Percentiles rank a stretch among this genome's conserved stretches.
Evolutionary conservation across 2,888 invertebrate species (phyloP).

Genomic region (Eulithis prunata): DNA sequence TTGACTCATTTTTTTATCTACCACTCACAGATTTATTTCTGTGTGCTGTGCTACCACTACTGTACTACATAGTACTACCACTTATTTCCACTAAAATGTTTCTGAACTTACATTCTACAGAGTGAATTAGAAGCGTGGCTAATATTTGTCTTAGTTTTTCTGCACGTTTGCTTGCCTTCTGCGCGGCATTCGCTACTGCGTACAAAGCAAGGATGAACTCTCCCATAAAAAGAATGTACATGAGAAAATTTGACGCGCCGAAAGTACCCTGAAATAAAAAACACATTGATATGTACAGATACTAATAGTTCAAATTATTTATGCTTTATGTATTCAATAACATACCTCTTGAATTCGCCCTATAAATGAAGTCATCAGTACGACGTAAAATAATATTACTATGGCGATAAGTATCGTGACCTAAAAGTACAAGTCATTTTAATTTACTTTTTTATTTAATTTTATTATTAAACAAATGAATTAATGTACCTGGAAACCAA

Average conservation of each 20-base stretch:
- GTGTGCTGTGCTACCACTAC: no score
- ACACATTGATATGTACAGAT: neutral
- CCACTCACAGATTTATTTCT: no score
- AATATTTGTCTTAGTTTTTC: slow-evolving; percentile 44
- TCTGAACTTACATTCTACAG: slow-evolving; percentile 43
- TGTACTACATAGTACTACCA: no score
- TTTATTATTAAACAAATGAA: neutral
- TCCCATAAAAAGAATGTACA: slow-evolving; percentile 31
- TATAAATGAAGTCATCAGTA: slow-evolving; percentile 42
- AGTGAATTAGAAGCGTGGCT: slow-evolving; percentile 45
- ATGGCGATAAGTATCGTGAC: slow-evolving; percentile 47
- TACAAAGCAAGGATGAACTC: slow-evolving; percentile 44
- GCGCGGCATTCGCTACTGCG: slow-evolving; percentile 49
- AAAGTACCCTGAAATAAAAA: slow-evolving; percentile 38
- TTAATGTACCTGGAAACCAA: slow-evolving; percentile 47
- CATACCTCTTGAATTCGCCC: slow-evolving; percentile 42
- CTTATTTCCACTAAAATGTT: no score
- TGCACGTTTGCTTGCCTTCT: slow-evolving; percentile 47
- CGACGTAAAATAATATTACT: slow-evolving; percentile 46
- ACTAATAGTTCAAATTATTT: no score
- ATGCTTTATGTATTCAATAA: neutral
- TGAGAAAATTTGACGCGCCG: slow-evolving; percentile 1
- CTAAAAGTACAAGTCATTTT: slow-evolving; percentile 44
- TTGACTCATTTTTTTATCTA: no score
- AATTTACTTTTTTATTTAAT: neutral